These are phyloP conservation scores for human DNA, from an alignment of 2,113 vertebrate species.

Conservation along the genomic window DNA sequence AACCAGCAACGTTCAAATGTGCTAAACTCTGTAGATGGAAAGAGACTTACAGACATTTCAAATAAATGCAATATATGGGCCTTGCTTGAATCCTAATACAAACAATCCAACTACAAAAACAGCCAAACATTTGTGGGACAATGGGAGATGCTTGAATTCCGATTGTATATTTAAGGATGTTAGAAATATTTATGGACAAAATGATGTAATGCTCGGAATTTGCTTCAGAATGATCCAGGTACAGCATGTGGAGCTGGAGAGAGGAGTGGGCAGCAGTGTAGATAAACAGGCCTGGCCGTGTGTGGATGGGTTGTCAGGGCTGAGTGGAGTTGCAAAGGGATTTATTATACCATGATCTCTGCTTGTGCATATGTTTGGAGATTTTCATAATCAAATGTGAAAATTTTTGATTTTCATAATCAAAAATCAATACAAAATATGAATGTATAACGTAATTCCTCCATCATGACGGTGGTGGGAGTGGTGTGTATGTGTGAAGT, in stretches of 20 bases:
- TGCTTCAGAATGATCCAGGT: neutral
- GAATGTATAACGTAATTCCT: neutral
- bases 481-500: neutral
- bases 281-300: fast-evolving
- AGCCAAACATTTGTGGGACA: neutral
- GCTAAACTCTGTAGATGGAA: neutral
- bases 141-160: neutral
- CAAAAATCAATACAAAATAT: neutral
- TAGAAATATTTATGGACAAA: constrained; percentile 18
- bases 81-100: neutral
- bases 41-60: neutral
- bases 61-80: neutral
- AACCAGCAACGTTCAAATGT: neutral
- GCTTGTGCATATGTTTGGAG: neutral
- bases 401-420: neutral
- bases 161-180: neutral
- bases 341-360: neutral
- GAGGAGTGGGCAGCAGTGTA: neutral
- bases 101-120: neutral
- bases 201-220: neutral
- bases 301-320: neutral
- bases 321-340: neutral
- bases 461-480: neutral
- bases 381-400: neutral
- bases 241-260: neutral